Base-by-base conservation (phyloP, 2,113 vertebrate genomes). In the Struthio camelus region DNA sequence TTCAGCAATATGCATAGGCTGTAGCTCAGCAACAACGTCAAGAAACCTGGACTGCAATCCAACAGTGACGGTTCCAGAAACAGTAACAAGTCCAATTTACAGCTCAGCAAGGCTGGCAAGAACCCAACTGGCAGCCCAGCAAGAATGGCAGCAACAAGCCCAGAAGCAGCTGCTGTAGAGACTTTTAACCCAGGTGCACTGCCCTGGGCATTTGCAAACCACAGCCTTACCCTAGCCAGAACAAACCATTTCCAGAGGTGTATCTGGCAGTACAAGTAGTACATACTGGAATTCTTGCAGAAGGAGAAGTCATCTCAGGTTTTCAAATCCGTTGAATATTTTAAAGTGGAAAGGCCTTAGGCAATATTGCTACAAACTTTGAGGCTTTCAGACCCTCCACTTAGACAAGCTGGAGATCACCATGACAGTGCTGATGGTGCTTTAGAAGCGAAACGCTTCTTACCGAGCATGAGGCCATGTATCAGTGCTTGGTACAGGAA, bases 121-220 rank as follows among this genome's bases (percentile, higher is more conserved):
- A 93, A 38, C 75, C 66, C 73, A 66, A 46, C 1, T 94, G 94
- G 91, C 78, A 89, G 64, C 40, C 36, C 93, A 85, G 85, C 62
- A 85, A 87, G 62, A 89, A 85, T 2, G 30, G 81, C 71, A 87
- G 44, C 72, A 83, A 69, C 81, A 69, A 90, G 28, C 59, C 67
- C 67, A 73, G 58, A 48, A 77, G 84, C 81, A 91, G 93, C 67
- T 96, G 91, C 84, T 89, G 78, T 22, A 38, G 51, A 85, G 85
- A 62, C 71, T 93, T 9, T 0, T 11, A 91, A 77, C 42, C 71
- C 87, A 95, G 67, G 87, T 94, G 87, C 93, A 91, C 67, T 83
- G 93, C 93, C 89, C 64, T 90, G 87, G 89, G 89, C 93, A 66
- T n/a, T 59, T 54, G 50, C 3, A 75, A 78, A 71, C 70, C 89